phyloP scores from a whole-genome alignment of 2,113 vertebrate genomes.

The Clarias gariepinus region DNA sequence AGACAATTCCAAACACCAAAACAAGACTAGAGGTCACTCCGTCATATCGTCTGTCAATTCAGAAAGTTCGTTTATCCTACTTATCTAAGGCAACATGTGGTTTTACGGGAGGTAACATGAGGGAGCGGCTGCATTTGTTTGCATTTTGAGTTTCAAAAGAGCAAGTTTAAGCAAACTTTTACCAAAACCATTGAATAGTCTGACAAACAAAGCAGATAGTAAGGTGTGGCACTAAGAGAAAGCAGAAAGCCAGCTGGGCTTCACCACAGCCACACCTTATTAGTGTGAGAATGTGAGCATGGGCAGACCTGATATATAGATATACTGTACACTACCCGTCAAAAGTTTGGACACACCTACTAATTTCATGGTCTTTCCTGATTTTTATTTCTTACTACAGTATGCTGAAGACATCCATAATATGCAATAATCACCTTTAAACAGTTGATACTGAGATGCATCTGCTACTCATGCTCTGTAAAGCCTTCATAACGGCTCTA shows the following conservation, averaged over 20 bases:
- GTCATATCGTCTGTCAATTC: neutral
- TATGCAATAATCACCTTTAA: too few relatives aligned
- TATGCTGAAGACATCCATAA: too few relatives aligned
- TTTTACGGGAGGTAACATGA: neutral
- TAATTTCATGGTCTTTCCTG: too few relatives aligned
- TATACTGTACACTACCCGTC: too few relatives aligned
- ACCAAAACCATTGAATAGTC: slow-evolving; percentile 8
- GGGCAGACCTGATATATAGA: neutral
- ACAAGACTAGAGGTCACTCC: neutral
- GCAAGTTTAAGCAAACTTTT: neutral
- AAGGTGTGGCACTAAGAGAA: neutral
- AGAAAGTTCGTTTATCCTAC: neutral
- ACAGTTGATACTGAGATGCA: too few relatives aligned
- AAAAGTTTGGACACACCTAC: too few relatives aligned
- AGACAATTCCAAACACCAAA: neutral
- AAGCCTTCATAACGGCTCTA: too few relatives aligned
- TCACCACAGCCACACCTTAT: slow-evolving; percentile 5
- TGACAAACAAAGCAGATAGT: slow-evolving; percentile 17
- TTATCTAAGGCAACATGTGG: neutral
- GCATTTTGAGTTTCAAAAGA: slow-evolving; percentile 17
- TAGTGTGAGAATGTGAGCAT: neutral
- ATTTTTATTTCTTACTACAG: too few relatives aligned
- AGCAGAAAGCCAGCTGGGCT: neutral
- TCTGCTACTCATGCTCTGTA: too few relatives aligned
- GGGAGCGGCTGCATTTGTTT: slow-evolving; percentile 19